Evolutionary conservation across 64 coral and sea anemone genomes (phyloP), one percentile per base, ranked within the genome.

Genomic region (Stichodactyla helianthus): DNA sequence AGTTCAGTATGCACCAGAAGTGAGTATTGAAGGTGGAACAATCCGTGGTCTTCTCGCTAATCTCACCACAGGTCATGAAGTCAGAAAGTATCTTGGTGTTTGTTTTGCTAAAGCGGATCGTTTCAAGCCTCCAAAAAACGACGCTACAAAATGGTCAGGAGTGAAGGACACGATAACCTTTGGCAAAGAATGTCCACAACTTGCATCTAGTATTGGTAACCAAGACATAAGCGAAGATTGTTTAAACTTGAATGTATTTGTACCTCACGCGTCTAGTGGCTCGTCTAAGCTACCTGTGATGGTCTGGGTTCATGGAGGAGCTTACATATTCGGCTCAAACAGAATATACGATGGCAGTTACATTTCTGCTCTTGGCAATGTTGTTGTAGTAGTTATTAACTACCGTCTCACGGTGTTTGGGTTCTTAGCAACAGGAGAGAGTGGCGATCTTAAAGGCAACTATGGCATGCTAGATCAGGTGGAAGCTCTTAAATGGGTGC

Each of bases 291-390:
- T 87, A 16, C 81, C 85, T 12, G 93, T 94, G 26, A 94, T 94
- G 93, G 84, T 90, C 1, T 94, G 88, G 84, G 90, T 94, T 10
- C 86, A 94, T 18, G 93, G 93, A 9, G 93, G 93, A 7, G 85
- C 28, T 53, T 94, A 77, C 57, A 15, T 82, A 6, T 58, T n/a
- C 10, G 86, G 86, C 11, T 82, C 84, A 20, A 74, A 85, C 25
- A 44, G 62, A 13, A 31, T 86, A 50, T 87, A 53, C 67, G 56
- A 90, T 82, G 71, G 62, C 27, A 25, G 63, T 13, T 83, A 78
- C 80, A 61, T 90, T 77, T 83, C 92, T 2, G 55, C 77, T 55
- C 87, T 89, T 65, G 92, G 92, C 10, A 60, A 91, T 59, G 92
- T 94, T 1, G 59, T 94, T 6, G 88, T 94, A 3, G 92, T 94